Conservation (phyloP, 2,797 vertebrate species). For the Kryptopterus vitreolus region DNA sequence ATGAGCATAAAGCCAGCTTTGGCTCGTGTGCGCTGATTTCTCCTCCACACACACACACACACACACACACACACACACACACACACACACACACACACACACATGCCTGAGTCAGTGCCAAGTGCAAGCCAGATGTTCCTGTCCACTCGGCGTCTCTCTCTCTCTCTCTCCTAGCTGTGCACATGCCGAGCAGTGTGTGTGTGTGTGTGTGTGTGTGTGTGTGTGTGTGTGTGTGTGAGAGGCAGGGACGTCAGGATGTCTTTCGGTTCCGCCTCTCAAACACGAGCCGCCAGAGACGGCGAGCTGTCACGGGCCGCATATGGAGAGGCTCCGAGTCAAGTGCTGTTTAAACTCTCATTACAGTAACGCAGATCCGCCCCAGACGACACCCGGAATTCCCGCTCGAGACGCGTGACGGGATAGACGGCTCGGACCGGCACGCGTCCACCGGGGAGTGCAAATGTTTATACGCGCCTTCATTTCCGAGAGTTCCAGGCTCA, state of each 20-base stretch:
- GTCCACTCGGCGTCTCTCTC: slow-evolving; percentile 47
- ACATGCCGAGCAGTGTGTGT: slow-evolving; percentile 14
- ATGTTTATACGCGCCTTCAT: not conserved
- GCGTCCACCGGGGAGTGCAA: not conserved
- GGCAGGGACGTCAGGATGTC: slow-evolving; percentile 7
- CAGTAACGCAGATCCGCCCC: slow-evolving; percentile 35
- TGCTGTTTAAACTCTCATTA: slow-evolving; percentile 58
- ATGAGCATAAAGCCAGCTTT: slow-evolving; percentile 49
- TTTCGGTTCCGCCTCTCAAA: slow-evolving; percentile 33
- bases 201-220: no score
- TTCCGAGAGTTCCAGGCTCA: no score
- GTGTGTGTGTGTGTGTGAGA: no score
- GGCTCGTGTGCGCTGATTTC: slow-evolving; percentile 44
- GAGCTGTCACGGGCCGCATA: slow-evolving; percentile 51
- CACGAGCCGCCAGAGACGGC: slow-evolving; percentile 49
- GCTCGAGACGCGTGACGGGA: not conserved
- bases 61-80: no score
- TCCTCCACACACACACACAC: slow-evolving; percentile 36
- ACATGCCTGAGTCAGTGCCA: slow-evolving; percentile 44
- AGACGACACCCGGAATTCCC: not conserved
- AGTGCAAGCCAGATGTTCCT: slow-evolving; percentile 60
- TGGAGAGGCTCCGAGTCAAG: slow-evolving; percentile 54
- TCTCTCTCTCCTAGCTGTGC: slow-evolving; percentile 48
- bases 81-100: slow-evolving; percentile 32
- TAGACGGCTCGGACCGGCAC: not conserved